Conservation (phyloP, 2,113 vertebrate species). For the Pogonocichla stellata region DNA sequence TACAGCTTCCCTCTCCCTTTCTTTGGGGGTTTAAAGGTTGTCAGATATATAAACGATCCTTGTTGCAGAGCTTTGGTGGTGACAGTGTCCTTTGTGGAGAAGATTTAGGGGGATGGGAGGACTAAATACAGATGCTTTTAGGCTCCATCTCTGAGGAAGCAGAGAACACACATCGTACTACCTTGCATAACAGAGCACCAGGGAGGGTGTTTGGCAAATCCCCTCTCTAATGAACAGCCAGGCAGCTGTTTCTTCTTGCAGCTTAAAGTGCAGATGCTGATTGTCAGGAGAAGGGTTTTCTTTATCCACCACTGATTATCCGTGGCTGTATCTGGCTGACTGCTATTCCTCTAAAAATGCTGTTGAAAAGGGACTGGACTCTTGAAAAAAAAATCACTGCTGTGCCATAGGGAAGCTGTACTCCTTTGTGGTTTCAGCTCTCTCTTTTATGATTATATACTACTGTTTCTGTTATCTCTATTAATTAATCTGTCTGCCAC, state of each 20-base stretch:
- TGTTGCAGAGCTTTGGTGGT: conserved; percentile 42
- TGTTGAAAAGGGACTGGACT: background rate
- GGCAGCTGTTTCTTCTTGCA: conserved; percentile 20
- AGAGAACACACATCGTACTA: background rate
- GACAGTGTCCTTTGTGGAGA: conserved; percentile 44
- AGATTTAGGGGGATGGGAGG: conserved; percentile 45
- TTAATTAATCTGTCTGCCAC: conserved; percentile 41
- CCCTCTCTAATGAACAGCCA: conserved; percentile 6
- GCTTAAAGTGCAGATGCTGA: conserved; percentile 10
- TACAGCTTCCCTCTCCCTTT: conserved; percentile 18
- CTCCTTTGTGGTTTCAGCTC: background rate
- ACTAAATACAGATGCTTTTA: background rate
- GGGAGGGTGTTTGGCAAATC: conserved; percentile 37
- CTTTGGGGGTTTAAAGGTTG: conserved; percentile 60
- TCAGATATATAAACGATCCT: conserved; percentile 55
- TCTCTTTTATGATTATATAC: background rate
- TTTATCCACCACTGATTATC: background rate
- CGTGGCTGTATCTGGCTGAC: background rate
- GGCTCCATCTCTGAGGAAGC: background rate
- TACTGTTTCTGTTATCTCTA: background rate
- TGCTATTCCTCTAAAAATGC: conserved; percentile 31
- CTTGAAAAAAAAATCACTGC: background rate
- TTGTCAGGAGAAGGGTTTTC: background rate
- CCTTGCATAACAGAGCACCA: conserved; percentile 11
- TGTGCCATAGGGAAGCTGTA: background rate